Conservation (phyloP, 1,140 invertebrate genomes). For the Augochlora pura region DNA sequence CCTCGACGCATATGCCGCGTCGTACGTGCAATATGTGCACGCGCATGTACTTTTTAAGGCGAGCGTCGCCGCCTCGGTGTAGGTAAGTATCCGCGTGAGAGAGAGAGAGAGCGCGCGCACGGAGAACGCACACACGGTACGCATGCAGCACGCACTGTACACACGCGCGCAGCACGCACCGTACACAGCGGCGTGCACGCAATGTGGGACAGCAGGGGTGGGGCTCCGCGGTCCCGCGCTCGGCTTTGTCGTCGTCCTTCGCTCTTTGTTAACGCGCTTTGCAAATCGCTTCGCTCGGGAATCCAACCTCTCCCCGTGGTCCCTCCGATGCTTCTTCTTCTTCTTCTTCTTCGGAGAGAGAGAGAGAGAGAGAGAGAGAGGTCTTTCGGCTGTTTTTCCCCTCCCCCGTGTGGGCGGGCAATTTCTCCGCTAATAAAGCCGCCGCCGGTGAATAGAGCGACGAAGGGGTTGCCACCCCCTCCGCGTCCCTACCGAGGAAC, state of each 20-base stretch:
- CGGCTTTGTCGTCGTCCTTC: conserved; percentile 47
- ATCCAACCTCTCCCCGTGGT: background rate
- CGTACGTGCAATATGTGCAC: conserved; percentile 45
- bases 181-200: background rate
- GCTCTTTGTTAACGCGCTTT: conserved; percentile 43
- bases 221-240: conserved; percentile 18
- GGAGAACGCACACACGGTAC: too few relatives aligned
- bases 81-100: background rate
- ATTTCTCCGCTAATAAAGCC: too few relatives aligned
- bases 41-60: conserved; percentile 20
- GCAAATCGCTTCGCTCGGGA: conserved; percentile 22
- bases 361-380: too few relatives aligned
- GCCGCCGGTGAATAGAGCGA: background rate
- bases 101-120: background rate
- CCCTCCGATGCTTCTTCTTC: background rate
- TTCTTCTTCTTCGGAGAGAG: too few relatives aligned
- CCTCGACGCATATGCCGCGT: conserved; percentile 40
- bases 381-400: background rate
- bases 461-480: too few relatives aligned
- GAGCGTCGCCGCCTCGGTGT: background rate
- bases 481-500: too few relatives aligned
- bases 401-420: background rate
- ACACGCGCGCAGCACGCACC: too few relatives aligned
- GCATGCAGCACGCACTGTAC: too few relatives aligned
- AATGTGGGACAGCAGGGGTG: conserved; percentile 18